Evolutionary conservation across 2,113 vertebrate genomes (phyloP).

Genomic region (Microcebus murinus): DNA sequence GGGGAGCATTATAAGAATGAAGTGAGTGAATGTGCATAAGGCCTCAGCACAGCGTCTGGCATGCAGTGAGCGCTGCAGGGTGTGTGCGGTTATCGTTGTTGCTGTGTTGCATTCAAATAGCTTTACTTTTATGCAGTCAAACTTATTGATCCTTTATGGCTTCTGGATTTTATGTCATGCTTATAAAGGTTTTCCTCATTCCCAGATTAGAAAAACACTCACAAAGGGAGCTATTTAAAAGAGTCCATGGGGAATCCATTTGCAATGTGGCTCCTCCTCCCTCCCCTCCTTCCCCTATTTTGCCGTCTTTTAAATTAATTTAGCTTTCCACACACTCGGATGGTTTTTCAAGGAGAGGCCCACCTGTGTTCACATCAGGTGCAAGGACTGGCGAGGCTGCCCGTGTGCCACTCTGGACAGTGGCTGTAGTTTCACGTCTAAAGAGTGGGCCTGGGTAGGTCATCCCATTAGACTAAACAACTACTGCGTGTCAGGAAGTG

Average conservation of each 20-base stretch:
- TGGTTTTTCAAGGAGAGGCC: not conserved
- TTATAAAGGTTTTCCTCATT: not conserved
- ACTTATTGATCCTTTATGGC: not conserved
- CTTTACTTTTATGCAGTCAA: constrained; percentile 2
- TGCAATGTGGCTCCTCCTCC: not conserved
- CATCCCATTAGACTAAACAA: not conserved
- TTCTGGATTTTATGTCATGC: not conserved
- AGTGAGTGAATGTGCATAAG: not conserved
- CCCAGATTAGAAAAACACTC: constrained; percentile 8
- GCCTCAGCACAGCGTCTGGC: not conserved
- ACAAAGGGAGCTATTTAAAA: not conserved
- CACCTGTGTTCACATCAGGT: not conserved
- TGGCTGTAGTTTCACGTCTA: not conserved
- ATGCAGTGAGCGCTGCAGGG: not conserved
- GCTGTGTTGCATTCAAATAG: not conserved
- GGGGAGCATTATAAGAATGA: not conserved
- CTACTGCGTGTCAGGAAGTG: not conserved
- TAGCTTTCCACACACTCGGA: not conserved
- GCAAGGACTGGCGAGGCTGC: not conserved
- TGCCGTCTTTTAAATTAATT: not conserved
- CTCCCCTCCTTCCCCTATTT: too few species aligned
- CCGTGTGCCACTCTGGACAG: too few species aligned
- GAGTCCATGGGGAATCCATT: not conserved
- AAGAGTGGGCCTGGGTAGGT: not conserved
- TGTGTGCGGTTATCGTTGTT: not conserved